Conservation (phyloP, 1,140 invertebrate genomes). For the Trichonephila inaurata region DNA sequence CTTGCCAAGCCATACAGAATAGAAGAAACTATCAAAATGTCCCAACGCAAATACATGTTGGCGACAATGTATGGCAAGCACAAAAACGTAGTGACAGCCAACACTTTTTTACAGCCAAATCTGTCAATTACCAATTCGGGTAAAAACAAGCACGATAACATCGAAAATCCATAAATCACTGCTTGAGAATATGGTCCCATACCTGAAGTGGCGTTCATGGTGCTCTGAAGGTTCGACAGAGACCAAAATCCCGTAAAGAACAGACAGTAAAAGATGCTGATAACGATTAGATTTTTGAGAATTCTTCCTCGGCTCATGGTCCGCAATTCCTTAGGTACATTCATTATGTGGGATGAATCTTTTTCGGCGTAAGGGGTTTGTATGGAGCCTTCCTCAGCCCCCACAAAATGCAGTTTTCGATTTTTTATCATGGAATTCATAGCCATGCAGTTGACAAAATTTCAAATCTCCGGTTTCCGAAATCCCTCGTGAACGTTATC, state of each 20-base stretch:
- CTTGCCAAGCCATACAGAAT: slow-evolving; percentile 81
- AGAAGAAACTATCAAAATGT: slow-evolving; percentile 81
- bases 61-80: slow-evolving; percentile 81
- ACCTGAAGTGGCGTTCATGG: slow-evolving; percentile 68
- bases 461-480: no score
- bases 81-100: slow-evolving; percentile 80
- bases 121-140: slow-evolving; percentile 76
- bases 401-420: no score
- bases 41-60: slow-evolving; percentile 80
- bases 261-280: slow-evolving; percentile 14
- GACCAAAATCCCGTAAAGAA: slow-evolving; percentile 74
- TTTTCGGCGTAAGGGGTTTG: no score
- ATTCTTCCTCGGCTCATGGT: slow-evolving; percentile 9
- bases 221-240: slow-evolving; percentile 72
- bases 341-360: no score
- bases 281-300: slow-evolving; percentile 36
- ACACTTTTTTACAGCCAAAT: slow-evolving; percentile 81
- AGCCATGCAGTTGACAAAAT: no score
- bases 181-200: slow-evolving; percentile 75
- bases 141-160: slow-evolving; percentile 75
- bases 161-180: slow-evolving; percentile 80
- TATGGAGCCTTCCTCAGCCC: no score
- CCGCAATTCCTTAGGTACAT: no score
- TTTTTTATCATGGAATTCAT: no score
- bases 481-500: no score